Evolutionary conservation across 2,797 vertebrate genomes (phyloP), one percentile per base, ranked within the genome.

Genomic region (Oreortyx pictus): DNA sequence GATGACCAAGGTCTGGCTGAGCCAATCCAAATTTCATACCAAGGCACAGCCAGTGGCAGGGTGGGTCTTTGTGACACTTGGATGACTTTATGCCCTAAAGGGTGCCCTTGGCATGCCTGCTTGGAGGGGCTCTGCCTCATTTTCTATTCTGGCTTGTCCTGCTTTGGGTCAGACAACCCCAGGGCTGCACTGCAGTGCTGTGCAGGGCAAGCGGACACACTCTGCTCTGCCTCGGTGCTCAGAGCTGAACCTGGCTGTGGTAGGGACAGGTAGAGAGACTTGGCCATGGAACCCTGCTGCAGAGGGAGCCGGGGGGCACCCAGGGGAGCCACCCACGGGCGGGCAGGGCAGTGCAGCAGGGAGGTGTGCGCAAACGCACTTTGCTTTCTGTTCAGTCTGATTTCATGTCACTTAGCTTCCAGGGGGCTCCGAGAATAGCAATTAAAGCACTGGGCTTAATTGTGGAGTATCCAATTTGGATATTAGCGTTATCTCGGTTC

Each of bases 401-500:
- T 89, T 95, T 93, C 71, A 57, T 0, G 0, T 91, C 49, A 7
- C 86, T 90, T 76, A 25, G 72, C 64, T 95, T 92, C 76, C 64
- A 78, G 73, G 33, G 41, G 18, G 23, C 73, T 91, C 75, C 43
- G 49, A 93, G 83, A 87, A 77, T 37, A 92, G 68, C 82, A 93
- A 61, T 93, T 90, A 91, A 90, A 93, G 59, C 59, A 92, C 57
- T 1, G 0, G 54, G 57, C 74, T 95, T 94, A 95, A 96, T 92
- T 94, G 70, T 17, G 62, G 82, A 94, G 79, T 61, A 95, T 79
- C 91, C 88, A 89, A 31, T 87, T 92, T 88, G 82, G 81, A 85
- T 90, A 87, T 87, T 78, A 72, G 47, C 11, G 1, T 86, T 95
- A 82, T 92, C 91, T 89, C 56, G 2, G 8, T 57, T 85, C 86